These are phyloP conservation scores for Ctenoplectra terminalis DNA, from an alignment of 1,140 invertebrate species.

Conservation along the genomic window DNA sequence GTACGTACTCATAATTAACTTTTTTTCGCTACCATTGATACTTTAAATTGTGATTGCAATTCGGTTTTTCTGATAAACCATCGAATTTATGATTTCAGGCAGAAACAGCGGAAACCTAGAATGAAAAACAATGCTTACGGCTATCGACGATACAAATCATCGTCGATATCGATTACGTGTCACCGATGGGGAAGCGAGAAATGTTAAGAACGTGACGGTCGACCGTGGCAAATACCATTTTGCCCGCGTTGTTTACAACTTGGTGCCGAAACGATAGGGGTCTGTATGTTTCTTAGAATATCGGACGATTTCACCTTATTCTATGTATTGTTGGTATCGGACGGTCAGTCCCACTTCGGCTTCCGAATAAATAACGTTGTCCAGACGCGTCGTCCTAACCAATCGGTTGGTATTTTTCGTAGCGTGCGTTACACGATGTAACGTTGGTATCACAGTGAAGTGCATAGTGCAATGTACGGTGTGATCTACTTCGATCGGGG, in stretches of 20 bases:
- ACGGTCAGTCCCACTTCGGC: background rate
- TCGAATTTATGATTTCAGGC: background rate
- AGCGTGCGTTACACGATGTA: background rate
- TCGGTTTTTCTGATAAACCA: background rate
- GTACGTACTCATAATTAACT: background rate
- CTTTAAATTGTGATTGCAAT: too few species aligned
- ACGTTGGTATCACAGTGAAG: background rate
- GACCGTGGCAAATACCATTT: background rate
- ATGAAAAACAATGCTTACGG: background rate
- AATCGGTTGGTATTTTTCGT: background rate
- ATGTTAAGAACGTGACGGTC: background rate
- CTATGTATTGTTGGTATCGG: too few species aligned
- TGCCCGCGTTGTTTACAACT: too few species aligned
- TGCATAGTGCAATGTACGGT: background rate
- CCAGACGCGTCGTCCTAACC: background rate
- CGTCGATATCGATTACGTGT: background rate
- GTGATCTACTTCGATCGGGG: background rate
- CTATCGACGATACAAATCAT: background rate
- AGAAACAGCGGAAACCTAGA: background rate
- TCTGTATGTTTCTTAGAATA: background rate
- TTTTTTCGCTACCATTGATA: background rate
- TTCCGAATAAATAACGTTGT: background rate
- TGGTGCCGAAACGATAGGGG: background rate
- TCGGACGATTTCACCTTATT: background rate
- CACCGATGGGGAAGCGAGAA: background rate